These are phyloP conservation scores for Selenia dentaria DNA, from an alignment of 2,888 invertebrate species.

Conservation along the genomic window DNA sequence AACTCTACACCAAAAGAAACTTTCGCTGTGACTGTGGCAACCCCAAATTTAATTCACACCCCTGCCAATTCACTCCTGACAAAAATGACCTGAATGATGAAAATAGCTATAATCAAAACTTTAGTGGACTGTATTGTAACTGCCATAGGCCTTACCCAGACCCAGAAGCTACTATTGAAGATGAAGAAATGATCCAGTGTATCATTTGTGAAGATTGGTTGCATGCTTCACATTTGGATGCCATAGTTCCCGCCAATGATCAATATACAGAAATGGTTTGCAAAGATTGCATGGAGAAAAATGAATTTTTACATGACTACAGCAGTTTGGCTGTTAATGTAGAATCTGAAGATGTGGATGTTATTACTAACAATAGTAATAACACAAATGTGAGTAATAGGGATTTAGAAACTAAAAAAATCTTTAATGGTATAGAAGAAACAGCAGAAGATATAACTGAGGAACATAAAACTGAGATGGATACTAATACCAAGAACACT, in stretches of 20 bases:
- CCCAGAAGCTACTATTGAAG: slow-evolving; percentile 88
- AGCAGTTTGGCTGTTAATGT: slow-evolving; percentile 71
- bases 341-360: slow-evolving; percentile 53
- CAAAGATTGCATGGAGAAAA: slow-evolving; percentile 89
- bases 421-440: slow-evolving; percentile 2
- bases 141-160: slow-evolving; percentile 98
- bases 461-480: slow-evolving; percentile 12
- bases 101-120: slow-evolving; percentile 97
- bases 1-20: slow-evolving; percentile 97
- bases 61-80: slow-evolving; percentile 88
- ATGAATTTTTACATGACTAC: slow-evolving; percentile 91
- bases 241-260: slow-evolving; percentile 81
- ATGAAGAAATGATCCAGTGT: slow-evolving; percentile 98
- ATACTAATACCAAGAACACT: slow-evolving; percentile 6
- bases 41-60: slow-evolving; percentile 87
- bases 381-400: slow-evolving; percentile 36
- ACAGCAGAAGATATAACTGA: slow-evolving; percentile 1
- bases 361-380: slow-evolving; percentile 38
- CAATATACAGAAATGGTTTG: slow-evolving; percentile 94
- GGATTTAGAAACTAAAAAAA: slow-evolving; percentile 18
- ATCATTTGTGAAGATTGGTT: slow-evolving; percentile 99
- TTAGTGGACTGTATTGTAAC: slow-evolving; percentile 95
- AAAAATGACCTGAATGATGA: slow-evolving; percentile 87
- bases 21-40: slow-evolving; percentile 99
- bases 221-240: slow-evolving; percentile 91